A percentile compares a stretch with the other conserved stretches of the same genome.
phyloP scores from a whole-genome alignment of 2,797 vertebrate species.

The Prionace glauca region DNA sequence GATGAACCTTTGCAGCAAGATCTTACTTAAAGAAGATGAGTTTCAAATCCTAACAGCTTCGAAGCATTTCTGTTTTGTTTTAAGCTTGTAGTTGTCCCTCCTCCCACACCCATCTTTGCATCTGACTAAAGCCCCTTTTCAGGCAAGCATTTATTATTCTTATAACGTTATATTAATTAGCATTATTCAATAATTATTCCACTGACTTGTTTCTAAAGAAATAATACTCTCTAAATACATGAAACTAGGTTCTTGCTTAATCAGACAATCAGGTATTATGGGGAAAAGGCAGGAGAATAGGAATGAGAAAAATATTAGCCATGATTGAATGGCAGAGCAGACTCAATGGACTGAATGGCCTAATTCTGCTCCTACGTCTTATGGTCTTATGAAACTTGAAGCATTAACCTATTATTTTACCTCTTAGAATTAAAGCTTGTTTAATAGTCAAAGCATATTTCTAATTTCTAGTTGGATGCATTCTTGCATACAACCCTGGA shows the following conservation, averaged over 20 bases:
- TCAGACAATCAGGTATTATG: too few species aligned
- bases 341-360: too few species aligned
- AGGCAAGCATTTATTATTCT: not conserved
- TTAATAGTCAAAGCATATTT: not conserved
- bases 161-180: not conserved
- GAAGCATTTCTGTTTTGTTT: not conserved
- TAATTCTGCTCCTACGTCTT: too few species aligned
- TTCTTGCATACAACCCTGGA: not conserved
- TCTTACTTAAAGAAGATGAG: not conserved
- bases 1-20: not conserved
- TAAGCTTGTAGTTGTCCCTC: not conserved
- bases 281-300: too few species aligned
- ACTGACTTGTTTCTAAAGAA: not conserved
- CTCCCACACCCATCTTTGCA: not conserved
- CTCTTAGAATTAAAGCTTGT: not conserved
- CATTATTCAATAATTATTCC: not conserved
- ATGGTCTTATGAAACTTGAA: not conserved
- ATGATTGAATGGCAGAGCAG: too few species aligned
- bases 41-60: not conserved
- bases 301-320: too few species aligned
- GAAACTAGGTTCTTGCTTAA: not conserved
- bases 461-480: not conserved
- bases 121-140: not conserved
- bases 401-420: not conserved
- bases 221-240: not conserved